Percentiles rank a stretch among this genome's conserved stretches.
Conservation (phyloP, 2,113 vertebrate species). For the Okapia johnstoni region DNA sequence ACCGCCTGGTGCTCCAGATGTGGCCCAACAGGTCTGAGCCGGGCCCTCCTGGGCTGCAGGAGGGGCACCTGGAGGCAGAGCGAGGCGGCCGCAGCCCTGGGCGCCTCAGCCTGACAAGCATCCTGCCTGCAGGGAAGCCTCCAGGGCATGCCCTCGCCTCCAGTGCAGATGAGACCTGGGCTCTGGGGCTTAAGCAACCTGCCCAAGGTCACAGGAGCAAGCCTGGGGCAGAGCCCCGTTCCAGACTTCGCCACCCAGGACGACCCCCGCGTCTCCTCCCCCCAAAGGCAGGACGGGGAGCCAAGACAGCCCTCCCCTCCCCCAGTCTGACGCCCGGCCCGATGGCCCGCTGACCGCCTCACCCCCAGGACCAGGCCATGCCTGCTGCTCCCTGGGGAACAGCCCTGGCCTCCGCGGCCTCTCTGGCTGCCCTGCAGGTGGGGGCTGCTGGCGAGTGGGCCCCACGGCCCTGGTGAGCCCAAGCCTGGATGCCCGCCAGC, state of each 20-base stretch:
- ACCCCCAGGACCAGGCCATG: rapidly evolving
- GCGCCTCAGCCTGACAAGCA: background rate
- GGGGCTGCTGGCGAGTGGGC: background rate
- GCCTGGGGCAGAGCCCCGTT: background rate
- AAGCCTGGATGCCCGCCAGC: constrained; percentile 56
- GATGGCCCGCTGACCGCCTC: background rate
- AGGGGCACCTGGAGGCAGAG: background rate
- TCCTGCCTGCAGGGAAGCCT: background rate
- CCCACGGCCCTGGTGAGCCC: constrained; percentile 25
- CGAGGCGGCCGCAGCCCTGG: background rate
- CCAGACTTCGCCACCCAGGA: background rate
- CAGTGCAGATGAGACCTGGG: background rate
- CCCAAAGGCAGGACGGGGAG: background rate
- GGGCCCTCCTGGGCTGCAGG: background rate
- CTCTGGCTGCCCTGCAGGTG: background rate
- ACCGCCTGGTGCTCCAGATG: background rate
- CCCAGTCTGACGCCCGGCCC: rapidly evolving
- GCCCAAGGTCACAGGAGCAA: background rate
- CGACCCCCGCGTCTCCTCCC: background rate
- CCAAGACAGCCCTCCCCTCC: background rate
- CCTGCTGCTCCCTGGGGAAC: background rate
- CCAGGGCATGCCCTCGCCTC: background rate
- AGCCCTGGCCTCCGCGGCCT: background rate
- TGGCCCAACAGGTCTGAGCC: background rate
- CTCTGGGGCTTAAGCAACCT: background rate